These are phyloP conservation scores for Chloropsis cyanopogon DNA, from an alignment of 2,113 vertebrate genomes.

Conservation along the genomic window DNA sequence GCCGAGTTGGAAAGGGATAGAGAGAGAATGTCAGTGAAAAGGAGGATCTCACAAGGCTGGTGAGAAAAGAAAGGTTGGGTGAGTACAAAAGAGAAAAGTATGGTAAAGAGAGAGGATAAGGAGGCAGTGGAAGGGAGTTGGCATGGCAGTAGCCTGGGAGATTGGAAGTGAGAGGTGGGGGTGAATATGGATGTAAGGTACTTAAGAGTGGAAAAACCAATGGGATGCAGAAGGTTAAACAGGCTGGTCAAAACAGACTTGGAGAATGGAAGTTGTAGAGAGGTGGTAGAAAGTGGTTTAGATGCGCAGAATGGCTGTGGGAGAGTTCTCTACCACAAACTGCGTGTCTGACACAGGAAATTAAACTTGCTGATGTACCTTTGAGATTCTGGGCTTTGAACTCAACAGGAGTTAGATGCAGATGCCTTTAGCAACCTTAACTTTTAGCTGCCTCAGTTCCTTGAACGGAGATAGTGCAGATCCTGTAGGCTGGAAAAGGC, in stretches of 20 bases:
- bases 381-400: slow-evolving; percentile 19
- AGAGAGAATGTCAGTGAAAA: neutral
- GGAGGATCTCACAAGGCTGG: neutral
- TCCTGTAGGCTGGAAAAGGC: neutral
- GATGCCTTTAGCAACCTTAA: neutral
- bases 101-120: neutral
- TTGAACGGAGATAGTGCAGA: neutral
- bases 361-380: slow-evolving; percentile 20
- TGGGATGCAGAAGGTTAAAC: neutral
- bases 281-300: neutral
- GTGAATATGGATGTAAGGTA: neutral
- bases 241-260: neutral
- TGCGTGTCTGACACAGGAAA: neutral
- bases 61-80: neutral
- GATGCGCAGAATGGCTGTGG: neutral
- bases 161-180: neutral
- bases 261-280: neutral
- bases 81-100: neutral
- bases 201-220: neutral
- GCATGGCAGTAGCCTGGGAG: neutral
- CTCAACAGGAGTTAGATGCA: neutral
- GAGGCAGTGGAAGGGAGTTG: neutral
- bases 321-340: neutral
- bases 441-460: neutral
- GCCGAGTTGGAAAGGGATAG: rapidly evolving